These are phyloP conservation scores for Iselma pallidipennis DNA, from an alignment of 2,888 invertebrate genomes.

Conservation along the genomic window DNA sequence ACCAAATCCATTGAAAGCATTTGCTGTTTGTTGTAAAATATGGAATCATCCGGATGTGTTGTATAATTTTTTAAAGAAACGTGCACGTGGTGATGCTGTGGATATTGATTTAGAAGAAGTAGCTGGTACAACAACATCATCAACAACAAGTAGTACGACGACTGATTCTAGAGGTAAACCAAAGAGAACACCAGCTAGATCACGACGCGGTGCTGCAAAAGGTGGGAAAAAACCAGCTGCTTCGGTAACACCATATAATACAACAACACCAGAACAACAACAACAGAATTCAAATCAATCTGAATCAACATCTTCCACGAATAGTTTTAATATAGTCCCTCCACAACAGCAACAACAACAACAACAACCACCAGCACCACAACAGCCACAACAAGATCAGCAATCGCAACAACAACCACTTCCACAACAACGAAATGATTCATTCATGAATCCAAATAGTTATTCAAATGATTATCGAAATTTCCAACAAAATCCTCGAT, in stretches of 20 bases:
- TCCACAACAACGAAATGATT: not conserved
- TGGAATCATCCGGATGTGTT: constrained; percentile 96
- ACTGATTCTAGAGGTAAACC: constrained; percentile 45
- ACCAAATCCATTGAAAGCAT: constrained; percentile 95
- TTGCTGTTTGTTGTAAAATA: constrained; percentile 98
- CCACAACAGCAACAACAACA: constrained; percentile 1
- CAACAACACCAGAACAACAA: constrained; percentile 20
- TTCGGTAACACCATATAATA: constrained; percentile 58
- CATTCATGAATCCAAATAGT: constrained; percentile 5
- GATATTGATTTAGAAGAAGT: constrained; percentile 83
- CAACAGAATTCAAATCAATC: constrained; percentile 8
- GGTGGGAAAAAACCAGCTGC: constrained; percentile 59
- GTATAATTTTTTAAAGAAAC: constrained; percentile 84
- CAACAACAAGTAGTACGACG: constrained; percentile 38
- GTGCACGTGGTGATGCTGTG: constrained; percentile 74
- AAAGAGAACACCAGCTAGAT: constrained; percentile 50
- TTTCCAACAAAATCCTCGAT: constrained; percentile 13
- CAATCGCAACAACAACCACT: constrained; percentile 22
- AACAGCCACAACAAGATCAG: constrained; percentile 33
- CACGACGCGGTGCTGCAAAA: constrained; percentile 54
- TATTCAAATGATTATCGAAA: constrained; percentile 15
- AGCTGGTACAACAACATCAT: constrained; percentile 61
- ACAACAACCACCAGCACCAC: not conserved
- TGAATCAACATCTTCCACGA: not conserved
- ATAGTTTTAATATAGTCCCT: not conserved